Conservation (phyloP, 1,140 invertebrate species). For the Thaumetopoea pityocampa region DNA sequence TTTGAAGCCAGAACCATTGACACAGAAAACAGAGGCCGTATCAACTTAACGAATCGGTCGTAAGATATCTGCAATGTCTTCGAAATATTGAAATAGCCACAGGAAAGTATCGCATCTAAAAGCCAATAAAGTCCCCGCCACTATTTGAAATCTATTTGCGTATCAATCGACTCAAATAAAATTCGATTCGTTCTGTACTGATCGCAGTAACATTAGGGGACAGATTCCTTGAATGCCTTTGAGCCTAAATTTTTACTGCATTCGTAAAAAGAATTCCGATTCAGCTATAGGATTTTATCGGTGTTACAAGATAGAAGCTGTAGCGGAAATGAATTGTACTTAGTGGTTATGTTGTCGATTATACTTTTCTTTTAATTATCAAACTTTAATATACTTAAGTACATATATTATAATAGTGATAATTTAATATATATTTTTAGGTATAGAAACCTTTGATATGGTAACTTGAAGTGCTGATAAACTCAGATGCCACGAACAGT, state of each 20-base stretch:
- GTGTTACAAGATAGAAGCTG: constrained; percentile 23
- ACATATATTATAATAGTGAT: too few relatives aligned
- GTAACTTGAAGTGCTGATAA: too few relatives aligned
- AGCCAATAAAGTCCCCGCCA: constrained; percentile 13
- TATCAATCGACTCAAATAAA: constrained; percentile 48
- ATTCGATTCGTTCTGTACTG: constrained; percentile 47
- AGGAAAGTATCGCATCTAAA: constrained; percentile 5
- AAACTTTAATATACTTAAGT: too few relatives aligned
- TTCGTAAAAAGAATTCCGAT: constrained; percentile 68
- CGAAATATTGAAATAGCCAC: not conserved
- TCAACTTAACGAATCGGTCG: too few relatives aligned
- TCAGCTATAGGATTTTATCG: constrained; percentile 52
- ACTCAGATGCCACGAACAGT: too few relatives aligned
- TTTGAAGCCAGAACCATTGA: too few relatives aligned
- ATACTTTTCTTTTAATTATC: too few relatives aligned
- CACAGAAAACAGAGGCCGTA: too few relatives aligned
- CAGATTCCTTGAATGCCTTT: constrained; percentile 52
- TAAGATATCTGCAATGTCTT: not conserved
- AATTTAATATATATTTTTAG: too few relatives aligned
- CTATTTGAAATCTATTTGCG: constrained; percentile 54
- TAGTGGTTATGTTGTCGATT: too few relatives aligned
- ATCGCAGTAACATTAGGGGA: constrained; percentile 54
- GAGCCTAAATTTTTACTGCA: constrained; percentile 68
- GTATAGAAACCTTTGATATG: too few relatives aligned
- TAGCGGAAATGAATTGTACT: not conserved